Conservation (phyloP, 2,113 vertebrate genomes). For the Bambusicola thoracicus region DNA sequence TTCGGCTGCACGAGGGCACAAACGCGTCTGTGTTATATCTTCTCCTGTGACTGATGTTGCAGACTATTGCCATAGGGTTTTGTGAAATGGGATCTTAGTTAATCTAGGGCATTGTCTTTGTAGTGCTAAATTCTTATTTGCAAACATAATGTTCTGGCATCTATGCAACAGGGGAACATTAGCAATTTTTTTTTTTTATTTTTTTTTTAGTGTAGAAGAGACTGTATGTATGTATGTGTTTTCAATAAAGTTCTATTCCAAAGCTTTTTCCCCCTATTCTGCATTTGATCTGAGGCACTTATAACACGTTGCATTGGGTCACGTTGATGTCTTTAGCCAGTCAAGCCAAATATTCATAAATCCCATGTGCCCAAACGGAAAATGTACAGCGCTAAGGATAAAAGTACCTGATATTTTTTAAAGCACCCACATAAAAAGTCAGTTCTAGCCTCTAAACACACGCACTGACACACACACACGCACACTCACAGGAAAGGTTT, state of each 20-base stretch:
- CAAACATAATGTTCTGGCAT: conserved; percentile 74
- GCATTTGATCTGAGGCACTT: conserved; percentile 58
- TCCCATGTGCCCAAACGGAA: conserved; percentile 46
- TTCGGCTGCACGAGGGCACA: conserved; percentile 73
- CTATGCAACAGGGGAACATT: conserved; percentile 70
- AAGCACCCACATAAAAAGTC: neutral
- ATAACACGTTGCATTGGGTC: conserved; percentile 53
- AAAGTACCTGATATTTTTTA: conserved; percentile 48
- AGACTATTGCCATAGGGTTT: conserved; percentile 77
- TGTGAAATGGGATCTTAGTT: conserved; percentile 76
- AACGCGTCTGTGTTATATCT: conserved; percentile 74
- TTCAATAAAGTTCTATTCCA: conserved; percentile 72
- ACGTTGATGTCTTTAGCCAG: conserved; percentile 64
- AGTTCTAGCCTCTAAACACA: neutral
- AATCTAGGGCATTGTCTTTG: conserved; percentile 74
- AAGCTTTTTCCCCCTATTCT: conserved; percentile 49
- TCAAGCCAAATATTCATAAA: conserved; percentile 70
- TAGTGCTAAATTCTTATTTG: conserved; percentile 75
- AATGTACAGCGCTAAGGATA: conserved; percentile 21
- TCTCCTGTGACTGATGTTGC: conserved; percentile 75
- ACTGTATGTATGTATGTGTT: conserved; percentile 47
- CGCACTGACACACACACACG: neutral
- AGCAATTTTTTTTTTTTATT: conserved; percentile 1
- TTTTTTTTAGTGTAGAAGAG: conserved; percentile 38
- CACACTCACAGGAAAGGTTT: neutral